Evolutionary conservation across 2,113 vertebrate genomes (phyloP).

Genomic region (Sorex araneus): DNA sequence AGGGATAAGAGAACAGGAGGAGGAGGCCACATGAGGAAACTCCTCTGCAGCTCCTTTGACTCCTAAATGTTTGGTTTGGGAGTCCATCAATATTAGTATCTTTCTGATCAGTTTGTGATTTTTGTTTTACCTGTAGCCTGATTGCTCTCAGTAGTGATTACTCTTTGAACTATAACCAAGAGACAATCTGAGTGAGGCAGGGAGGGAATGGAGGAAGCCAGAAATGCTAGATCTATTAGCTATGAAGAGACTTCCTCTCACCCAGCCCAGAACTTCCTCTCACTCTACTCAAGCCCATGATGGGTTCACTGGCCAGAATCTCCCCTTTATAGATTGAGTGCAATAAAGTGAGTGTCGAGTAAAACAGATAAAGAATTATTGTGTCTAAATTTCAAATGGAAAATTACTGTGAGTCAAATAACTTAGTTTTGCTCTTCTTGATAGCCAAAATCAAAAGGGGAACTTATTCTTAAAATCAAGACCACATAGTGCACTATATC

Average conservation of each 20-base stretch:
- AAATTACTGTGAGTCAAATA: background rate
- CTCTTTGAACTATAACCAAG: background rate
- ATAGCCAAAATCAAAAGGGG: background rate
- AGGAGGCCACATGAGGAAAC: background rate
- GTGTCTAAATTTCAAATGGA: background rate
- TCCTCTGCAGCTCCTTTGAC: background rate
- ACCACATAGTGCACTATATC: background rate
- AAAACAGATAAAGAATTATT: background rate
- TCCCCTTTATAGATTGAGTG: background rate
- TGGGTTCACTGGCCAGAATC: background rate
- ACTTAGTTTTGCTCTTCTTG: conserved; percentile 21
- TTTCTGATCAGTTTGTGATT: background rate
- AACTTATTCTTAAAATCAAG: conserved; percentile 32
- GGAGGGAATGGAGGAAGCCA: background rate
- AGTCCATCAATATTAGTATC: background rate
- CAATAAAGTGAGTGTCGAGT: background rate
- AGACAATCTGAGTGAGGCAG: background rate
- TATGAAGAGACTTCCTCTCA: background rate
- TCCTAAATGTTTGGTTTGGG: background rate
- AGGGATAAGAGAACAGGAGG: background rate
- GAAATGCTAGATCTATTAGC: background rate
- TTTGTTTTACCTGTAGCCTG: background rate
- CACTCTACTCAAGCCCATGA: background rate
- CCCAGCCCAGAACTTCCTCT: too few species aligned
- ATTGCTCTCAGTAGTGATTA: background rate